phyloP scores from a whole-genome alignment of 2,888 invertebrate genomes.

The Strigamia transsilvanica region DNA sequence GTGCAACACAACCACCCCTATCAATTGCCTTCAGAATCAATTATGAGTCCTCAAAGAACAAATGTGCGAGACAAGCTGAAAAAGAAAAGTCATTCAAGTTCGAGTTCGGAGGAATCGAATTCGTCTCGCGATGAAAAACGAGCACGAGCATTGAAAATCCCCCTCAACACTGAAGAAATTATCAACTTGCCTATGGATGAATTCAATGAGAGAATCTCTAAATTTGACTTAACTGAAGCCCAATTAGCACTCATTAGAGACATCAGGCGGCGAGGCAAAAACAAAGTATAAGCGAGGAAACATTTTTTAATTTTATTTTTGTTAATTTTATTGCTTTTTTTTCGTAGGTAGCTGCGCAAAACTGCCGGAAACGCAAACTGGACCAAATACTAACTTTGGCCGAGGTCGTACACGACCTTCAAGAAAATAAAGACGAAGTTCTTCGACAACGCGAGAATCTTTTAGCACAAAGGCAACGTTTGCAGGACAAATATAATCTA shows the following conservation, averaged over 20 bases:
- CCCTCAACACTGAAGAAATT: constrained; percentile 86
- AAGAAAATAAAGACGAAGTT: constrained; percentile 80
- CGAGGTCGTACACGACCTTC: constrained; percentile 88
- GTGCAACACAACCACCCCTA: constrained; percentile 89
- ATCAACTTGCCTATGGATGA: constrained; percentile 97
- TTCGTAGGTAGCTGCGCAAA: constrained; percentile 92
- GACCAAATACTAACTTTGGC: constrained; percentile 92
- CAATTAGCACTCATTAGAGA: constrained; percentile 93
- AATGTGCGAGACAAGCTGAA: constrained; percentile 76
- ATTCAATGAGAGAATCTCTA: constrained; percentile 93
- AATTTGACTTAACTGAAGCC: constrained; percentile 89
- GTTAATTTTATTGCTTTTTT: too few species aligned
- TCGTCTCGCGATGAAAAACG: constrained; percentile 80
- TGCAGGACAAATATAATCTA: constrained; percentile 86
- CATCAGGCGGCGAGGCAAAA: constrained; percentile 89
- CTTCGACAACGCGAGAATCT: constrained; percentile 79
- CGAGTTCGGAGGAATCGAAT: constrained; percentile 63
- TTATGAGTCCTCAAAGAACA: constrained; percentile 71
- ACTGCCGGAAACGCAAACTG: constrained; percentile 95
- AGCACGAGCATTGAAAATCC: constrained; percentile 80
- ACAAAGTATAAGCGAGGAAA: constrained; percentile 73
- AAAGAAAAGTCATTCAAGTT: constrained; percentile 54
- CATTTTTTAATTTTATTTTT: background rate
- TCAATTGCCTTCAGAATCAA: constrained; percentile 75
- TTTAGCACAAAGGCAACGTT: constrained; percentile 77